These are phyloP conservation scores for Thalassaphorura encarpata DNA, from an alignment of 1,140 invertebrate genomes.

Conservation along the genomic window DNA sequence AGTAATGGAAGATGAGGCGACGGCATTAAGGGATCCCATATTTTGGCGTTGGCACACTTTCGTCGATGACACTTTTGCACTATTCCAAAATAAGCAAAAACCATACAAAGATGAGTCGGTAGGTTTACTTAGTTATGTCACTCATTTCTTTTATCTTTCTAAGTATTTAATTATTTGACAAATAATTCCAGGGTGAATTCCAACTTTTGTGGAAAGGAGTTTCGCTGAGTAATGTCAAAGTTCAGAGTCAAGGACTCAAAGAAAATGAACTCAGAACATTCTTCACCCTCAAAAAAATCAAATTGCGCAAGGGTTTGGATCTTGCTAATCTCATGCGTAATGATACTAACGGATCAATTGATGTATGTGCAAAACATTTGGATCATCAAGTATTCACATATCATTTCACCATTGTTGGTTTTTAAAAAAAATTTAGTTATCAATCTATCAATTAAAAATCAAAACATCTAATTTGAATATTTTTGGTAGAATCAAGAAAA, in stretches of 20 bases:
- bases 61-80: constrained; percentile 1
- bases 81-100: background rate
- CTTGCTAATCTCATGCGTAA: background rate
- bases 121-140: background rate
- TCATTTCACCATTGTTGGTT: constrained; percentile 1
- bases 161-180: background rate
- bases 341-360: constrained; percentile 39
- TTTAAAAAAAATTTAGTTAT: background rate
- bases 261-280: constrained; percentile 1
- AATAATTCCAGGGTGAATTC: background rate
- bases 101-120: constrained; percentile 1
- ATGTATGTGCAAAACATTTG: constrained; percentile 11
- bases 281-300: background rate
- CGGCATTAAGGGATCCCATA: constrained; percentile 11
- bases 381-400: constrained; percentile 11
- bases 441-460: background rate
- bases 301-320: background rate
- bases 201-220: background rate
- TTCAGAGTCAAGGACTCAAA: background rate
- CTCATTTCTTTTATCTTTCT: background rate
- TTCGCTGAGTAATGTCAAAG: background rate
- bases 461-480: background rate
- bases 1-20: constrained; percentile 1
- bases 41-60: constrained; percentile 12
- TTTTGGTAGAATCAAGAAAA: background rate